A percentile compares a stretch with the other conserved stretches of the same genome.
Conservation (phyloP, 2,113 vertebrate genomes). For the Callorhinus ursinus region DNA sequence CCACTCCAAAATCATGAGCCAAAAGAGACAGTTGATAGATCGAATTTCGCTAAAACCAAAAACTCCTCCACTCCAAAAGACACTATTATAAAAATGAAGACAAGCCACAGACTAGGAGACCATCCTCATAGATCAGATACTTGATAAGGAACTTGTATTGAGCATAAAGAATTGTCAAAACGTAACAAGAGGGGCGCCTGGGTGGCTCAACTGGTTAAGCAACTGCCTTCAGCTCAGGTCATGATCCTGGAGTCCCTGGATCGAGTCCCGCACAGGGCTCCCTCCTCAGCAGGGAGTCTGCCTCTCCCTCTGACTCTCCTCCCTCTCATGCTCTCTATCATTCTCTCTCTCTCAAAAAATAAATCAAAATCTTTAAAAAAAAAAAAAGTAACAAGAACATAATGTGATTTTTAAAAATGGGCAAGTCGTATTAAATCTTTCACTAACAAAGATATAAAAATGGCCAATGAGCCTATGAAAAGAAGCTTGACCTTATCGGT, state of each 20-base stretch:
- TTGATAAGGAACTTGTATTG: neutral
- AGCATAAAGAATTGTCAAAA: neutral
- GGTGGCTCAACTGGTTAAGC: too few species aligned
- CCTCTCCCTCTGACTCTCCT: too few species aligned
- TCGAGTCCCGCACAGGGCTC: too few species aligned
- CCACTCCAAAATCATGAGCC: neutral
- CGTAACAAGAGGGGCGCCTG: neutral
- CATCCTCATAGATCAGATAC: neutral
- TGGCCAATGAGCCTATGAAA: neutral
- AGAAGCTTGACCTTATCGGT: neutral
- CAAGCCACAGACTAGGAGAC: neutral
- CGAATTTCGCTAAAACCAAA: neutral
- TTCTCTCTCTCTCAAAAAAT: too few species aligned
- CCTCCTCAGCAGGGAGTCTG: too few species aligned
- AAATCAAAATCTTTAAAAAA: too few species aligned
- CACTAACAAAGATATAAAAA: neutral
- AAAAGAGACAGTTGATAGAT: neutral
- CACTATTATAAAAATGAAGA: neutral
- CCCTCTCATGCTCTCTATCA: too few species aligned
- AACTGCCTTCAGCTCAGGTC: too few species aligned
- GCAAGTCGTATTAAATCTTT: neutral
- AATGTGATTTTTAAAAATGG: neutral
- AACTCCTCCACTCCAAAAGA: neutral
- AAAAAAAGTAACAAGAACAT: neutral
- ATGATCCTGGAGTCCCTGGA: too few species aligned